Base-by-base conservation (phyloP, 1,140 invertebrate species). In the Drosophila oshimai region DNA sequence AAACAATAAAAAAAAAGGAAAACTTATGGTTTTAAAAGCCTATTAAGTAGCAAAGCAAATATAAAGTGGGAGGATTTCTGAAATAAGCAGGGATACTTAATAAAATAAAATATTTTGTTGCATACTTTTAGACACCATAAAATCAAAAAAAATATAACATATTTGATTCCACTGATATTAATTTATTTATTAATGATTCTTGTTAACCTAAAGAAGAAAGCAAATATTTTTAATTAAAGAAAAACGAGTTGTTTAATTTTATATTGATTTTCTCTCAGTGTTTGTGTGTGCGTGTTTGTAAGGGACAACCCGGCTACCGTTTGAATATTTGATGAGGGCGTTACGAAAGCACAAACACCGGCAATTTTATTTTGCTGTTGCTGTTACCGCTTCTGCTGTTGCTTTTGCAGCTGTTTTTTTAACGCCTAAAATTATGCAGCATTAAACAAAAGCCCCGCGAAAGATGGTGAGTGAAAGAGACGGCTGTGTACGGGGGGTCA, bases 261-360 rank as follows among this genome's bases (percentile, higher is more conserved):
- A 15, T 36, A 12, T 10, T 29, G 5, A 2, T 15, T 54, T 60
- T 58, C 26, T 67, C 57, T 18, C 64, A 47, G 33, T 78, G 55
- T 10, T 17, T 41, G 45, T 37, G 29, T 34, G 46, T 41, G 17
- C 51, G 37, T 57, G 24, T 39, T 62, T 65, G 71, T 18, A 47
- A 37, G 65, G 67, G 60, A 37, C 47, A 51, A 55, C 45, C 57
- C 69, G 67, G 62, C 62, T 67, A 86, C 81, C 81, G 81, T 87
- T 86, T 86, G 76, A 87, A 86, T 86, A 80, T 86, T 87, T 86
- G 76, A 86, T 87, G 81, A 86, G 81, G 81, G 62, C 81, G 61
- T 80, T 75, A 36, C 62, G 62, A 73, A 67, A 61, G 39, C 62
- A 62, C 47, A 74, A 80, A 74, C 81, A 81, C 80, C 31, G 76